A percentile compares a stretch with the other conserved stretches of the same genome.
Conservation (phyloP, 2,888 invertebrate species). For the Nematopogon swammerdamellus region DNA sequence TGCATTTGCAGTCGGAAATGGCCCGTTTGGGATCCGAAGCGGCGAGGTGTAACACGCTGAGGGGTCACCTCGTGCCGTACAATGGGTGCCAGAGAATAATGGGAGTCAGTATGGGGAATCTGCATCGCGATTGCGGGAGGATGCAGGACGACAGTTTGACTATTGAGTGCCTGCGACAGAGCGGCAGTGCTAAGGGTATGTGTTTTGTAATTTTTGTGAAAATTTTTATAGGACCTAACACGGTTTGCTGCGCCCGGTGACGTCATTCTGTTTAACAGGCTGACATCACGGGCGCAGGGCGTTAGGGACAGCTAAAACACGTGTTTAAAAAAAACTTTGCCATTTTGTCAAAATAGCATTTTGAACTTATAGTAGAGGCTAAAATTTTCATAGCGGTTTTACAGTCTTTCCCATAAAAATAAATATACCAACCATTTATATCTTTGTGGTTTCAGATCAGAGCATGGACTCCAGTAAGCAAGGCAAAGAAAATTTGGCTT, state of each 20-base stretch:
- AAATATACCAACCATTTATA: no score
- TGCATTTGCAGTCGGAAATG: conserved; percentile 14
- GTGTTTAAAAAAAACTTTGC: no score
- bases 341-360: no score
- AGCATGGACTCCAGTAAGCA: conserved; percentile 54
- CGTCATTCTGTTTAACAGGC: no score
- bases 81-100: conserved; percentile 26
- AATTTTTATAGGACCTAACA: no score
- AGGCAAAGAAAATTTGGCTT: conserved; percentile 74
- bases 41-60: conserved; percentile 33
- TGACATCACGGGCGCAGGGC: no score
- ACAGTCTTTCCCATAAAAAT: no score
- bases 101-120: conserved; percentile 35
- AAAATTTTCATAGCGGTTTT: no score
- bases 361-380: no score
- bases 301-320: no score
- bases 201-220: no score
- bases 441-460: conserved; percentile 39
- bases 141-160: conserved; percentile 24
- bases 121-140: conserved; percentile 35
- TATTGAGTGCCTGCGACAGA: conserved; percentile 41
- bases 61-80: conserved; percentile 44
- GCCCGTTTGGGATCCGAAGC: conserved; percentile 13
- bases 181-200: conserved; percentile 37
- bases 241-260: no score